Evolutionary conservation across 1,140 invertebrate species (phyloP).

Genomic region (Cyclina sinensis): DNA sequence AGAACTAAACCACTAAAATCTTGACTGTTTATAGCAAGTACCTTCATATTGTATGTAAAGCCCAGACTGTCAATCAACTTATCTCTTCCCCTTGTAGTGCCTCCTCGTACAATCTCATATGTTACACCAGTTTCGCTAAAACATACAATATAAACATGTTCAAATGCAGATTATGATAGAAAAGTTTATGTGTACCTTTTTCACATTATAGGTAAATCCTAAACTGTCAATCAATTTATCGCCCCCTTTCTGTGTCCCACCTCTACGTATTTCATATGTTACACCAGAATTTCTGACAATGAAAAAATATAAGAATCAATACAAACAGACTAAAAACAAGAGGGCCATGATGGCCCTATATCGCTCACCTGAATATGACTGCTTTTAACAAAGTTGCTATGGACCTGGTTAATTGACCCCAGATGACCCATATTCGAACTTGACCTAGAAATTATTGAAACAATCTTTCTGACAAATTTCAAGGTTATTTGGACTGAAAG

Average conservation of each 20-base stretch:
- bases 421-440: no score
- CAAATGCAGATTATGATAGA: neutral
- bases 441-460: no score
- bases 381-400: no score
- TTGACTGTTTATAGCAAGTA: conserved; percentile 23
- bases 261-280: conserved; percentile 41
- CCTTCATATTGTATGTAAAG: conserved; percentile 64
- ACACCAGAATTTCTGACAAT: conserved; percentile 14
- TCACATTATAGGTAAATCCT: conserved; percentile 49
- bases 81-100: conserved; percentile 54
- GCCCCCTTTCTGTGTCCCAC: conserved; percentile 17
- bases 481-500: no score
- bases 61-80: conserved; percentile 63
- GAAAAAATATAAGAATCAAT: no score
- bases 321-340: no score
- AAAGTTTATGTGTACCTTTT: conserved; percentile 5
- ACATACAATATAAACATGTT: neutral
- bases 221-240: conserved; percentile 44
- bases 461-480: no score
- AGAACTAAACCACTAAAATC: no score
- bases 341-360: no score
- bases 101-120: conserved; percentile 57
- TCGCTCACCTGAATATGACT: no score
- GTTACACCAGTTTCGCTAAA: conserved; percentile 57
- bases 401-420: no score